Evolutionary conservation across 2,888 invertebrate genomes (phyloP), one percentile per base, ranked within the genome.

Genomic region (Nomada ruficornis): DNA sequence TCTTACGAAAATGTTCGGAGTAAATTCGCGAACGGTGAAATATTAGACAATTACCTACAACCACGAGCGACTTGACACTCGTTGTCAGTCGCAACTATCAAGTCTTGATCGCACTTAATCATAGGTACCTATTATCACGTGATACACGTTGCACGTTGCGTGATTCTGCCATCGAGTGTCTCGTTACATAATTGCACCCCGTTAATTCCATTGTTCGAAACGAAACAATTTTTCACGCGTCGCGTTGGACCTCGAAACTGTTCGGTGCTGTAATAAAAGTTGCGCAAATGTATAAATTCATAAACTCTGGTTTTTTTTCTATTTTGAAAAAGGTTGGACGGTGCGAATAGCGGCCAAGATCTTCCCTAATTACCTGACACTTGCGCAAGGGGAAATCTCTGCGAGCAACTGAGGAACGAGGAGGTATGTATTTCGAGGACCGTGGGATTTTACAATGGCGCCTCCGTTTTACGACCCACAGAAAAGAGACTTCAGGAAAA

Each of bases 401-500:
- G 69, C 68, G 72, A 64, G 65, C 65, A 59, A 65, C 26, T 29
- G 11, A 62, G 57, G 74, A 80, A 74, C 54, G 26, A 20, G 50
- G 29, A 52, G 62, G 59, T 73, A 36, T 36, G 36, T 7, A 52
- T 23, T 59, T 18, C 54, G 7, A 36, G 36, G 18, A 64, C 73
- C 71, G 23, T 78, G 55, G 70, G 50, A 75, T 44, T 71, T 71
- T 69, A 78, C 70, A 59, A 80, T 73, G 65, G 42, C 59, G 42
- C 67, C 55, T 50, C 42, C 2, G 52, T 26, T 83, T 83, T 85
- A 80, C 75, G 82, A 78, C 60, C 74, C 50, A 42, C 60, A 44
- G 62, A 72, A n/a, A 52, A 20, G 47, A 67, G 47, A 67, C 63
- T 47, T 73, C 70, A 73, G 62, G 52, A 47, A 65, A 72, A 70